Base-by-base conservation (phyloP, 2,797 vertebrate genomes). In the Odontamblyopus rebecca region DNA sequence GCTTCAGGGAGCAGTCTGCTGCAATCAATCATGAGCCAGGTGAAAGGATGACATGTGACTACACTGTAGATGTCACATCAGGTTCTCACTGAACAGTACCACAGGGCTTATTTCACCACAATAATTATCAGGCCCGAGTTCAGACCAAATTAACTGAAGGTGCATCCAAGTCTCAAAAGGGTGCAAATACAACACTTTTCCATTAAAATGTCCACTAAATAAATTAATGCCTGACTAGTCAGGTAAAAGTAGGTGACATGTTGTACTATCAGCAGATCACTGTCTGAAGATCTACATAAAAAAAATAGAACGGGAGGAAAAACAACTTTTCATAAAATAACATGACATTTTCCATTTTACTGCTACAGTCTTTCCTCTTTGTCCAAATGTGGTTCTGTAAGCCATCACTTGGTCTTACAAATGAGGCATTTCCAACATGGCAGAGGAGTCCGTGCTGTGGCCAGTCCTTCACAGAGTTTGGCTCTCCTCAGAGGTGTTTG, bases 401-500 rank as follows among this genome's bases (percentile, higher is more conserved):
- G 75, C 67, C 78, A 83, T 88, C 86, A 77, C 82, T 85, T 77
- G 79, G 85, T 72, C 82, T 53, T 65, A 83, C 70, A 83, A 82
- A 23, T 27, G 56, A 59, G 56, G 56, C 56, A 79, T 83, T 86
- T 84, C 77, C 80, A 82, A 68, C 15, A 64, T 78, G 74, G 72
- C 73, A 77, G n/a, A 67, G 69, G 68, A 89, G 86, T 82, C 79
- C 57, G 70, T 77, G 72, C 80, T 75, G 82, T 16, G 80, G 85
- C 82, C 85, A 83, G 83, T 80, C 80, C 81, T 80, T 82, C 84
- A 79, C 60, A 54, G 84, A 0, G 82, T 90, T 88, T 87, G 85
- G 85, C 82, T 84, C 75, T 61, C 61, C 74, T 68, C 38, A 8
- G 51, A 80, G 76, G 77, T 81, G 72, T 59, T 89, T 68, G 73